Percentiles rank a stretch among this genome's conserved stretches.
Evolutionary conservation across 2,888 invertebrate genomes (phyloP).

Genomic region (Reticulitermes lucifugus): DNA sequence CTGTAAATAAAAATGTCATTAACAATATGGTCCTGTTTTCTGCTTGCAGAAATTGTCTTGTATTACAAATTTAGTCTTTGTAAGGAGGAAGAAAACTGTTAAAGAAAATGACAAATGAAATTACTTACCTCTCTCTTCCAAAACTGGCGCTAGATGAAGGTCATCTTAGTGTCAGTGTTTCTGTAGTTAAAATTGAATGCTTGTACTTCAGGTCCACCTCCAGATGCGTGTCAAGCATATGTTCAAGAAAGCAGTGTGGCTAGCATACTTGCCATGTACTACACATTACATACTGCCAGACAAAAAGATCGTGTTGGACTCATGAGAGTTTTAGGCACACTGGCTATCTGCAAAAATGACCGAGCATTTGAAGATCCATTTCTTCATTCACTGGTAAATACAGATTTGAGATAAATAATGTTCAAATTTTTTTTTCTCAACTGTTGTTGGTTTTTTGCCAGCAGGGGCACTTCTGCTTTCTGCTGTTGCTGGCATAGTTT

Average conservation of each 20-base stretch:
- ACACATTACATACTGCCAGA: constrained; percentile 89
- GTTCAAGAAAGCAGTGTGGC: constrained; percentile 92
- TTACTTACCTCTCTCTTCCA: too few species aligned
- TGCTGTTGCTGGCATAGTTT: neutral
- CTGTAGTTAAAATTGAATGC: neutral
- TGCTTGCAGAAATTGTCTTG: too few species aligned
- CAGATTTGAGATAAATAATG: neutral
- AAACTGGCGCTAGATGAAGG: too few species aligned
- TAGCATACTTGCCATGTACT: constrained; percentile 94
- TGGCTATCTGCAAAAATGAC: constrained; percentile 92
- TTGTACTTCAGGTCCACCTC: constrained; percentile 78
- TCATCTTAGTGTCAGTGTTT: too few species aligned
- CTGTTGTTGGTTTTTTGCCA: neutral
- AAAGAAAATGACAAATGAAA: too few species aligned
- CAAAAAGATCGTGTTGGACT: constrained; percentile 84
- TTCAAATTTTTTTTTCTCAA: neutral
- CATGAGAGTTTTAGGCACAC: constrained; percentile 87
- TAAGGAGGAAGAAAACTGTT: too few species aligned
- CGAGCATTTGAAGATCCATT: constrained; percentile 96
- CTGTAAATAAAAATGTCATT: too few species aligned
- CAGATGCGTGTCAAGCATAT: constrained; percentile 93
- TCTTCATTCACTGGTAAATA: constrained; percentile 84
- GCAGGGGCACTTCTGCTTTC: neutral
- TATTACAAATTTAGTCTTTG: too few species aligned
- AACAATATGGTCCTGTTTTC: too few species aligned